Conservation (phyloP, 92 coral and sea anemone species). For the Nematostella vectensis region DNA sequence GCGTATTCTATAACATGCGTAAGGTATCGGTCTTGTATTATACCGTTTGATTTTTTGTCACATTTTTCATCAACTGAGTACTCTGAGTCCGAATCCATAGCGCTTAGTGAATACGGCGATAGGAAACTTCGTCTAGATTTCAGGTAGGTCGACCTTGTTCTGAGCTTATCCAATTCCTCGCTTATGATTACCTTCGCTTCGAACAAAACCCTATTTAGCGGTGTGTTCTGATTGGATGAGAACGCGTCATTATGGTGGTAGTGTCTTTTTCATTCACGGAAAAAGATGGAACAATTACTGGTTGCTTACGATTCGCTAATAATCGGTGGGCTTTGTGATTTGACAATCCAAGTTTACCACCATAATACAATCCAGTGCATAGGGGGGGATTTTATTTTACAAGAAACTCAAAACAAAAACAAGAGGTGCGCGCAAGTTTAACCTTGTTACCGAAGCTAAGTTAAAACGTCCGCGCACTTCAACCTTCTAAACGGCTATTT, state of each 20-base stretch:
- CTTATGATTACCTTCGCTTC: slow-evolving; percentile 39
- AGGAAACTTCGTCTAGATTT: not conserved
- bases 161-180: slow-evolving; percentile 1
- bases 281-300: slow-evolving; percentile 23
- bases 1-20: no score
- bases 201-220: slow-evolving; percentile 53
- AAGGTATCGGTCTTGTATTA: no score
- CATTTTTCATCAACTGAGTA: slow-evolving; percentile 25
- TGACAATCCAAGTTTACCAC: no score
- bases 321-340: not conserved
- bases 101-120: not conserved
- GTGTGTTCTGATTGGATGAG: slow-evolving; percentile 50
- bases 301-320: not conserved
- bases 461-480: no score
- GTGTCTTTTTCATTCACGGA: slow-evolving; percentile 27
- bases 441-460: no score
- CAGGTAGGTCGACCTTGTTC: not conserved
- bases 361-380: no score
- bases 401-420: no score
- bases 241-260: slow-evolving; percentile 43
- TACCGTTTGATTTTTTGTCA: slow-evolving; percentile 70
- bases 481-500: no score
- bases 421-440: no score
- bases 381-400: no score
- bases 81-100: slow-evolving; percentile 18